Base-by-base conservation (phyloP, 2,113 vertebrate species). In the Daubentonia madagascariensis region DNA sequence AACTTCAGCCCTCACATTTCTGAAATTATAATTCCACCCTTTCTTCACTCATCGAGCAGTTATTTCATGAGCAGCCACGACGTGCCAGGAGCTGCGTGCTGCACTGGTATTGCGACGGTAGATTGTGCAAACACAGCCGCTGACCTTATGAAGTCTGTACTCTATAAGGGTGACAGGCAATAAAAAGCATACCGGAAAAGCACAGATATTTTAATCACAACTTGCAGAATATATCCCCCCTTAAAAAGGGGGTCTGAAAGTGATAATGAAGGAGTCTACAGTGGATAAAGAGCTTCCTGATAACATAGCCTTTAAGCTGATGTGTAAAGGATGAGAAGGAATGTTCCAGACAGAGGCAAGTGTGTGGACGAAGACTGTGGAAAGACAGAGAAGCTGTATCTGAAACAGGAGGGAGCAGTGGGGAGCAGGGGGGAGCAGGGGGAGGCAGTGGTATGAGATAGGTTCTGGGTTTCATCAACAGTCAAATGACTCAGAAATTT, bases 371-470 rank as follows among this genome's bases (percentile, higher is more conserved):
- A 63, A 65, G 14, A 32, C 18, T 45, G 20, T 68, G 22, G n/a
- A 52, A 5, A 17, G 18, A 13, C 3, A 30, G 11, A 8, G 3
- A 50, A 45, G 30, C 40, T 14, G 11, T 3, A 67, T 35, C 3
- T 7, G 18, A 37, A 67, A 59, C 6, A 1, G 30, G 4, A 17
- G 0, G 32, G 9, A 2, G 18, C 0, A 20, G 2, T 5, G 83
- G n/a, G 4, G n/a, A n/a, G n/a, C n/a, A n/a, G n/a, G 28, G 28
- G 9, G 8, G 7, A 3, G 28, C 4, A 5, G 7, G 5, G 2
- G 72, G 28, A 30, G 61, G 7, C 6, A 23, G 7, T 18, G 54
- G 48, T 20, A 12, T 2, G 22, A 75, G 8, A 10, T 3, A 65
- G 40, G 3, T 12, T 22, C 3, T 73, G 14, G 18, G 30, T 5